phyloP scores from a whole-genome alignment of 2,113 vertebrate genomes.

The Gulo gulo region DNA sequence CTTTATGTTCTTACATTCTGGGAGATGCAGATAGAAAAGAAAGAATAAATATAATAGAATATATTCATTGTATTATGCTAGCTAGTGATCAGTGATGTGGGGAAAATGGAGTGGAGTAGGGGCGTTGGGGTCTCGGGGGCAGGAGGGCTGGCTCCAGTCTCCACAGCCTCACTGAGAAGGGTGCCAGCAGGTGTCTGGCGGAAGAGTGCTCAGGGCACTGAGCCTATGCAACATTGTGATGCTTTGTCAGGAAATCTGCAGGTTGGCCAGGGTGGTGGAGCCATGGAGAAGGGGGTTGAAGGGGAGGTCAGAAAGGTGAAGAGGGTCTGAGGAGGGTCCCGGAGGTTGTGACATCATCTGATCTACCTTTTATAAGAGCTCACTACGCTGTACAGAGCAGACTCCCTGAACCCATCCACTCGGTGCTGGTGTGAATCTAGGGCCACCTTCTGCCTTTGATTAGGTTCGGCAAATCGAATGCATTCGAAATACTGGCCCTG shows the following conservation, averaged over 20 bases:
- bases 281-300: neutral
- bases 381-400: fast-evolving
- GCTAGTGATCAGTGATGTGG: neutral
- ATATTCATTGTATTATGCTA: neutral
- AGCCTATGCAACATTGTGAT: too few species aligned
- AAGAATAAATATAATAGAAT: neutral
- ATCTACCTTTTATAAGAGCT: neutral
- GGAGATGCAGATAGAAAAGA: neutral
- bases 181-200: neutral
- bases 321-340: neutral
- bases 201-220: neutral
- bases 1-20: neutral
- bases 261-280: neutral
- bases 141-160: neutral
- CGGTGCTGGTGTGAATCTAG: neutral
- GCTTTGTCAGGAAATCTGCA: neutral
- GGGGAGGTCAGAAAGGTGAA: neutral
- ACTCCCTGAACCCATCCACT: neutral
- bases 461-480: neutral
- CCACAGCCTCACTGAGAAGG: neutral
- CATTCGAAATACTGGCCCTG: neutral
- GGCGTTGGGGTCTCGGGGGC: neutral
- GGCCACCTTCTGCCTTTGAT: neutral
- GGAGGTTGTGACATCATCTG: neutral
- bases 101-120: neutral